These are phyloP conservation scores for Ferrisia virgata DNA, from an alignment of 2,888 invertebrate species.

Conservation along the genomic window DNA sequence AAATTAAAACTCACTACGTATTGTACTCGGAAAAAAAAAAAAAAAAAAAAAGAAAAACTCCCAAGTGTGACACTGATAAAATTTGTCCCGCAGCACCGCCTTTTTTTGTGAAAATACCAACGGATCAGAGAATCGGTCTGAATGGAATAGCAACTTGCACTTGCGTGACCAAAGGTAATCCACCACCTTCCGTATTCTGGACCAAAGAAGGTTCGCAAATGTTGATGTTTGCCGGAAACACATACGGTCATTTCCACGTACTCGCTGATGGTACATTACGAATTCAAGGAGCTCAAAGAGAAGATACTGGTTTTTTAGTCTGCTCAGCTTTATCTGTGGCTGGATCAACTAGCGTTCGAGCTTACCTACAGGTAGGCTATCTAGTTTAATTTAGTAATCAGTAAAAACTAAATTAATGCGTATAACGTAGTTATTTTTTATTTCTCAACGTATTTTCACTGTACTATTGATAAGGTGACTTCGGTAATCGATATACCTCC, in stretches of 20 bases:
- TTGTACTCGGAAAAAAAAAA: no score
- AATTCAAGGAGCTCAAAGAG: slow-evolving; percentile 60
- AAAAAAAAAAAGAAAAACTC: no score
- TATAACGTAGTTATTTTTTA: no score
- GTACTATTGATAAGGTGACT: slow-evolving; percentile 60
- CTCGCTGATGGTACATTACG: slow-evolving; percentile 61
- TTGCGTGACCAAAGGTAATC: slow-evolving; percentile 87
- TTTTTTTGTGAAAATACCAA: slow-evolving; percentile 76
- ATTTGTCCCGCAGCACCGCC: slow-evolving; percentile 86
- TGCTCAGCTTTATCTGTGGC: slow-evolving; percentile 95
- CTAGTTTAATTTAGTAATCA: not conserved
- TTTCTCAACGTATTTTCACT: no score
- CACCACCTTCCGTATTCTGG: slow-evolving; percentile 94
- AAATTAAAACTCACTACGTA: no score
- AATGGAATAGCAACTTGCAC: slow-evolving; percentile 85
- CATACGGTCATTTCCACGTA: slow-evolving; percentile 68
- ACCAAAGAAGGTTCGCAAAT: slow-evolving; percentile 83
- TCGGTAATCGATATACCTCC: slow-evolving; percentile 73
- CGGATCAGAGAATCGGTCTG: slow-evolving; percentile 80
- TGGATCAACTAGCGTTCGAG: slow-evolving; percentile 82
- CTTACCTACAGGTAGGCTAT: slow-evolving; percentile 71
- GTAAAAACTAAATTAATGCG: no score
- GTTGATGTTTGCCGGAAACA: slow-evolving; percentile 74
- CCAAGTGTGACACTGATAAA: no score
- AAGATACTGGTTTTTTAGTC: slow-evolving; percentile 79